phyloP scores from a whole-genome alignment of 2,888 invertebrate genomes.

The Cataglyphis altisquamis region DNA sequence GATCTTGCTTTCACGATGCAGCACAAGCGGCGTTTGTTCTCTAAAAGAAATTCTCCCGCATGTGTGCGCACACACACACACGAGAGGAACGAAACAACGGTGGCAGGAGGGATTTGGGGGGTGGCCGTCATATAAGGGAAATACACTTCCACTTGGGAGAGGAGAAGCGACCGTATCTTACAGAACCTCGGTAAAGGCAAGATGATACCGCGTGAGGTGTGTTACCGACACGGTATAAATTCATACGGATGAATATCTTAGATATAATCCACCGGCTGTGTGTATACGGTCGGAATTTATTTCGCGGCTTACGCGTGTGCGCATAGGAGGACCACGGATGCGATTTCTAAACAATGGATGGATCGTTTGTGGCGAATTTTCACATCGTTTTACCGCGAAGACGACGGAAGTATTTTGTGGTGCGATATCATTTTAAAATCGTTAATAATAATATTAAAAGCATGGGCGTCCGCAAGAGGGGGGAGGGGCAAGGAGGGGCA shows the following conservation, averaged over 20 bases:
- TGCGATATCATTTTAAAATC: not conserved
- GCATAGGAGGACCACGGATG: not conserved
- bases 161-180: not conserved
- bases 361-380: constrained; percentile 4
- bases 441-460: not conserved
- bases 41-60: constrained; percentile 41
- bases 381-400: constrained; percentile 2
- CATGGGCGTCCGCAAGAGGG: no score
- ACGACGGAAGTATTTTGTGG: not conserved
- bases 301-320: constrained; percentile 25
- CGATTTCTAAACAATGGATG: constrained; percentile 22
- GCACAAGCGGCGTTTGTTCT: constrained; percentile 7
- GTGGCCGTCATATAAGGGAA: constrained; percentile 30
- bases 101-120: not conserved
- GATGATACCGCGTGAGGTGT: constrained; percentile 38
- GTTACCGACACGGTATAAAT: constrained; percentile 43
- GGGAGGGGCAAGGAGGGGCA: no score
- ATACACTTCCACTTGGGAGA: constrained; percentile 17
- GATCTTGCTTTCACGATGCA: constrained; percentile 18
- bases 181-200: constrained; percentile 33
- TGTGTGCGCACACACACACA: not conserved
- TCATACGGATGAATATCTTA: constrained; percentile 52
- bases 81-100: not conserved
- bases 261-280: constrained; percentile 43
- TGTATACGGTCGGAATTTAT: constrained; percentile 39